Base-by-base conservation (phyloP, 2,113 vertebrate genomes). In the Motacilla alba region DNA sequence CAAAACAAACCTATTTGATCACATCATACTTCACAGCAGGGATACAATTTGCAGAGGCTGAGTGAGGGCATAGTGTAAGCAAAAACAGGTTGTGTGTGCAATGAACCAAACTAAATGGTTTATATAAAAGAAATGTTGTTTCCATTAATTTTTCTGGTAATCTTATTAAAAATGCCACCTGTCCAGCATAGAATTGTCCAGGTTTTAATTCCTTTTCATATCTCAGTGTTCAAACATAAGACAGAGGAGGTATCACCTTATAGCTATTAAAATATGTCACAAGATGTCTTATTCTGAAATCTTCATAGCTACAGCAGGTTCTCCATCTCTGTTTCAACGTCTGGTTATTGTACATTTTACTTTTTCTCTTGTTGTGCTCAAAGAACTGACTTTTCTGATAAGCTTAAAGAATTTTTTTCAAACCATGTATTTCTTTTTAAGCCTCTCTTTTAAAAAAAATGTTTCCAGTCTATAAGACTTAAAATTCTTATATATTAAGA, bases 101-200 rank as follows among this genome's bases (percentile, higher is more conserved):
- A 77, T 95, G 97, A 97, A 97, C 94, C 95, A 95, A 92, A 95
- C 85, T 94, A 96, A 97, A 96, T 91, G 90, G 96, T 96, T 97
- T 96, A 93, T 96, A 96, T 89, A 95, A 95, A 95, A 97, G 96
- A 97, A 97, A 95, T 90, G 95, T 97, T 96, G 92, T 95, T 97
- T 94, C 82, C 90, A 96, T 95, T 97, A 97, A 92, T 94, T 97
- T 97, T 95, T 91, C 86, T 91, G 90, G 72, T 97, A 97, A 97
- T 96, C 89, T 91, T 94, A 95, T 97, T 97, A 97, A 97, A 97
- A 94, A 94, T 52, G 13, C 82, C 95, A 97, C 95, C 93, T 96
- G 96, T 96, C 90, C 95, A 94, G 66, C 84, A 95, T 9, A 84
- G 69, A 94, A 84, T 79, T 87, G 69, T 90, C 95, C 93, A 96